These are phyloP conservation scores for Eretmochelys imbricata DNA, from an alignment of 2,113 vertebrate species.

Conservation along the genomic window DNA sequence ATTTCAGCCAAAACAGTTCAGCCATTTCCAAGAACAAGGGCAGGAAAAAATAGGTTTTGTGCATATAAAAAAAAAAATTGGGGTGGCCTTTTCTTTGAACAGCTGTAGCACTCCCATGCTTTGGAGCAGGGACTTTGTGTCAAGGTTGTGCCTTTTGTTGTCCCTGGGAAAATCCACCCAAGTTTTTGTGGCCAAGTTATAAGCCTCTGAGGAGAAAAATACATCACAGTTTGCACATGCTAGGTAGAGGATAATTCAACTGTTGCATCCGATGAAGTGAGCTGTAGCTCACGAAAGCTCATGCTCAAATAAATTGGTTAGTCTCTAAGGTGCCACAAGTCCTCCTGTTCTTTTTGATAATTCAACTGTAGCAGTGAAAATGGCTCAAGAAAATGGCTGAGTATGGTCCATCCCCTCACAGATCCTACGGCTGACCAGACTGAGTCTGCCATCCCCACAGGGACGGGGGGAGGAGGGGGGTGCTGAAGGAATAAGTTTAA, in stretches of 20 bases:
- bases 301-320: too few species aligned
- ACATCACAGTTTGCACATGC: rapidly evolving
- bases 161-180: not conserved
- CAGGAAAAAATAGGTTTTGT: not conserved
- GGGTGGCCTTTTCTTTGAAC: not conserved
- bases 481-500: rapidly evolving
- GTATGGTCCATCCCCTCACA: rapidly evolving
- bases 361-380: not conserved
- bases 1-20: not conserved
- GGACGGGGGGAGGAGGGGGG: not conserved
- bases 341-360: not conserved
- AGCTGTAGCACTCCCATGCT: rapidly evolving
- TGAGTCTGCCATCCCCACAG: not conserved
- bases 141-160: not conserved
- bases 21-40: not conserved
- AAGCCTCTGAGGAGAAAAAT: not conserved
- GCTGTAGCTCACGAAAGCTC: too few species aligned
- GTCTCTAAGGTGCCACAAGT: too few species aligned
- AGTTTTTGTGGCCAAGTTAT: not conserved
- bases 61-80: not conserved
- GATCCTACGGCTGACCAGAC: rapidly evolving
- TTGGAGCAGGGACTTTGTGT: constrained; percentile 7
- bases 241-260: not conserved
- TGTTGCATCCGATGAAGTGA: too few species aligned
- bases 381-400: not conserved